Evolutionary conservation across 2,888 invertebrate species (phyloP).

Genomic region (Drepanosiphum platanoidis): DNA sequence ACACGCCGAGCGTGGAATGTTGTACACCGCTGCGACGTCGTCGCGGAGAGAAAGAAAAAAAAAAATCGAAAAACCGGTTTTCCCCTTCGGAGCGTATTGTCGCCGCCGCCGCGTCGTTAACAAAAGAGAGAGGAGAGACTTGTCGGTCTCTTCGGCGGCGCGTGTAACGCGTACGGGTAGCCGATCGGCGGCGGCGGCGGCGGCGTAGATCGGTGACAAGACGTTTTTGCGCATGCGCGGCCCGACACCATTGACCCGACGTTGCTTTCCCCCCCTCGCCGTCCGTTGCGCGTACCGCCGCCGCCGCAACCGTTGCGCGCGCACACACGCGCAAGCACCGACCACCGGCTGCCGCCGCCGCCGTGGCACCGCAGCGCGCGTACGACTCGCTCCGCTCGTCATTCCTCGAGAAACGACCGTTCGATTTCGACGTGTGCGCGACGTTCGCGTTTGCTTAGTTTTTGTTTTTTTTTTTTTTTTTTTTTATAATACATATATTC

Average conservation of each 20-base stretch:
- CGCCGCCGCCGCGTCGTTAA: conserved; percentile 15
- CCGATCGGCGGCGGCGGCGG: not conserved
- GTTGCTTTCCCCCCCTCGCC: not conserved
- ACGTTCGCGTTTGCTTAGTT: not conserved
- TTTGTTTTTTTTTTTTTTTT: too few relatives aligned
- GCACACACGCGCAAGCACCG: not conserved
- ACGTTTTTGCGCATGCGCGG: conserved; percentile 31
- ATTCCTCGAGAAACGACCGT: conserved; percentile 55
- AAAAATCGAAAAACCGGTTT: conserved; percentile 41
- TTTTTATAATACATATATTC: too few relatives aligned
- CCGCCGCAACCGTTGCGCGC: not conserved
- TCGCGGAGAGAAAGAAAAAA: not conserved
- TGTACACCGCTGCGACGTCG: not conserved
- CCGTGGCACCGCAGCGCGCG: not conserved
- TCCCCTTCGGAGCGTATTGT: conserved; percentile 34
- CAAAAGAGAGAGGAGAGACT: conserved; percentile 25
- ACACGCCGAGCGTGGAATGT: conserved; percentile 60
- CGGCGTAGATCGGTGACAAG: not conserved
- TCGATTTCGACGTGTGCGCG: not conserved
- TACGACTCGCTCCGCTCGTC: conserved; percentile 2
- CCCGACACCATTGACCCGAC: conserved; percentile 55
- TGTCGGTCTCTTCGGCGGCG: not conserved
- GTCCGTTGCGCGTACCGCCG: not conserved
- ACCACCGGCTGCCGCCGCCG: not conserved
- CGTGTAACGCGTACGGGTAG: conserved; percentile 3